Evolutionary conservation across 2,113 vertebrate species (phyloP).

Genomic region (Montifringilla adamsi): DNA sequence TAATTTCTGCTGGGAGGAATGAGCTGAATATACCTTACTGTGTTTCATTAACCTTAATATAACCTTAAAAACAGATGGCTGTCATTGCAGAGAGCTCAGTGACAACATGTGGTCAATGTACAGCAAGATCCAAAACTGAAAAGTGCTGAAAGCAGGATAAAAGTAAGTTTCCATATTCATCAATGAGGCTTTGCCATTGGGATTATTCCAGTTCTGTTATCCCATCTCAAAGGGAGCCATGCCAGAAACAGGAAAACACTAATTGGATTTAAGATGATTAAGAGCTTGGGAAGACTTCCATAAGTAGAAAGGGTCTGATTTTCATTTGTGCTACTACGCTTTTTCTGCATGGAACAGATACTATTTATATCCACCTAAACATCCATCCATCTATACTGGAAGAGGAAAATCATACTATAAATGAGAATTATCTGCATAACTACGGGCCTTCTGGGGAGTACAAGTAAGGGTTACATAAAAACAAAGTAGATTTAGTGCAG

Average conservation of each 20-base stretch:
- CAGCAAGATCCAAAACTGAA: background rate
- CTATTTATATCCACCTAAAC: slow-evolving; percentile 35
- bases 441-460: background rate
- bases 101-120: background rate
- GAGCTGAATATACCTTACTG: background rate
- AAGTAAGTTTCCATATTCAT: slow-evolving; percentile 1
- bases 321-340: background rate
- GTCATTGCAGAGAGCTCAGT: background rate
- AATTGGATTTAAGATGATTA: slow-evolving; percentile 61
- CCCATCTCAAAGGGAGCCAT: slow-evolving; percentile 15
- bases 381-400: background rate
- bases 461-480: slow-evolving; percentile 3
- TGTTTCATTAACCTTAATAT: slow-evolving; percentile 17
- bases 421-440: slow-evolving; percentile 39
- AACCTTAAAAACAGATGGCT: slow-evolving; percentile 25
- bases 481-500: background rate
- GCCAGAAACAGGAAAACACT: slow-evolving; percentile 53
- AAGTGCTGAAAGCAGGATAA: slow-evolving; percentile 8
- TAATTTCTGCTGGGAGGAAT: background rate
- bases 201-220: background rate
- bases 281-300: slow-evolving; percentile 38
- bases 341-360: background rate
- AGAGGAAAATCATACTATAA: slow-evolving; percentile 1
- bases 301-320: slow-evolving; percentile 39
- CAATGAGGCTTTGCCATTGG: background rate